Conservation (phyloP, 64 coral and sea anemone species). For the Trachythela sp. region DNA sequence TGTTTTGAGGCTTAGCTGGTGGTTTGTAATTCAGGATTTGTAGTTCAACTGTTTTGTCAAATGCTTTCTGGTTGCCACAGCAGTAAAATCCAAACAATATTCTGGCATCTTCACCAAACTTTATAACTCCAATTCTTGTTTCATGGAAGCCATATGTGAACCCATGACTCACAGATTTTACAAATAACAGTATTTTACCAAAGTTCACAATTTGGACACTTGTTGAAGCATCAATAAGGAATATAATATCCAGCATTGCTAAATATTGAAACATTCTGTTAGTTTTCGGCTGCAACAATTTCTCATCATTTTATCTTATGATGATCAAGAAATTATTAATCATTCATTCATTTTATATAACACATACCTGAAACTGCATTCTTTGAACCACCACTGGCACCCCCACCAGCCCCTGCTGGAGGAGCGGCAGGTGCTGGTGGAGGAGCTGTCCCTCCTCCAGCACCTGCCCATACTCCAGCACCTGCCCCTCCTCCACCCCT, state of each 20-base stretch:
- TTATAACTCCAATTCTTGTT: not conserved
- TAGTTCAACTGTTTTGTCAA: not conserved
- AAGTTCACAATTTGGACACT: not conserved
- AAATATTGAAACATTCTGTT: not conserved
- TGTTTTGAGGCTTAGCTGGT: not conserved
- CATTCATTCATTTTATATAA: too few relatives aligned
- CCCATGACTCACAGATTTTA: not conserved
- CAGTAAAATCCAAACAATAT: not conserved
- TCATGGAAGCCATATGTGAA: not conserved
- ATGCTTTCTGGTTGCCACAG: not conserved
- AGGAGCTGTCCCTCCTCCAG: conserved; percentile 40
- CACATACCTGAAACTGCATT: not conserved
- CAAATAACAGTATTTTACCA: not conserved
- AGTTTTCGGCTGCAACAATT: not conserved
- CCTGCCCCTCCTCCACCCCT: conserved; percentile 32
- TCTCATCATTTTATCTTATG: too few relatives aligned
- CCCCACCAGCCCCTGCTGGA: conserved; percentile 41
- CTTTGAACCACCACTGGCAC: not conserved
- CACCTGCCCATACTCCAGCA: conserved; percentile 33
- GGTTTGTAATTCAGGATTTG: not conserved
- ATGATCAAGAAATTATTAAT: too few relatives aligned
- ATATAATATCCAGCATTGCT: not conserved
- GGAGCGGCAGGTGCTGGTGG: too few relatives aligned
- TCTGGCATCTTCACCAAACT: not conserved
- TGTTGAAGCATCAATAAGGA: not conserved